A percentile compares a stretch with the other conserved stretches of the same genome.
Evolutionary conservation across 2,888 invertebrate species (phyloP).

Genomic region (Pemphredon lugubris): DNA sequence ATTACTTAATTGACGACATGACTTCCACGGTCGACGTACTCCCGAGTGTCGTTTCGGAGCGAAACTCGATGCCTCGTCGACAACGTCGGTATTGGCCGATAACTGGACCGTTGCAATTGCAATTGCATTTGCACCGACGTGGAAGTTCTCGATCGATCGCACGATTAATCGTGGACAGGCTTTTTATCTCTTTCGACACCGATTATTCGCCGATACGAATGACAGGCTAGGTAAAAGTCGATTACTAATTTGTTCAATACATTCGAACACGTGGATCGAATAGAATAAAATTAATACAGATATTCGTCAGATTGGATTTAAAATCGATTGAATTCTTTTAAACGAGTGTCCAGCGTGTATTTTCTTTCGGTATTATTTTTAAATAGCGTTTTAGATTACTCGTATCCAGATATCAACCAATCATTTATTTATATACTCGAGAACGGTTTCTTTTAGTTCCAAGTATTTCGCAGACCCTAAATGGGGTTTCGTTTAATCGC

Average conservation of each 20-base stretch:
- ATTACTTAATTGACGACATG: conserved; percentile 57
- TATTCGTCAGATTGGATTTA: no score
- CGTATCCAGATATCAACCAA: no score
- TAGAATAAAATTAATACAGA: no score
- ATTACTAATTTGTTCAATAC: neutral
- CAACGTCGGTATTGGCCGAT: conserved; percentile 12
- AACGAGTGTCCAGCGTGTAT: no score
- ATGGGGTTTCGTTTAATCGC: neutral
- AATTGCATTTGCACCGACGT: conserved; percentile 24
- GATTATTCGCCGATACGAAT: neutral
- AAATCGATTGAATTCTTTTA: no score
- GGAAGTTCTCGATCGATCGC: conserved; percentile 25
- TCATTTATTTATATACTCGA: no score
- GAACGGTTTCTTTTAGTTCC: no score
- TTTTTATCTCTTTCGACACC: neutral
- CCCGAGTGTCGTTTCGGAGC: conserved; percentile 3
- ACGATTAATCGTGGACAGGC: neutral
- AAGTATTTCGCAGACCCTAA: neutral
- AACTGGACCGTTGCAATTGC: conserved; percentile 51
- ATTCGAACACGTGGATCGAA: no score
- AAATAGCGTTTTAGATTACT: no score
- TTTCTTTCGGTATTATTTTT: no score
- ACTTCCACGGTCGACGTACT: conserved; percentile 3
- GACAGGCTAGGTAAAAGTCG: neutral
- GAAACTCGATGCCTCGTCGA: conserved; percentile 11